Evolutionary conservation across 2,113 vertebrate species (phyloP).

Genomic region (Paradoxurus hermaphroditus): DNA sequence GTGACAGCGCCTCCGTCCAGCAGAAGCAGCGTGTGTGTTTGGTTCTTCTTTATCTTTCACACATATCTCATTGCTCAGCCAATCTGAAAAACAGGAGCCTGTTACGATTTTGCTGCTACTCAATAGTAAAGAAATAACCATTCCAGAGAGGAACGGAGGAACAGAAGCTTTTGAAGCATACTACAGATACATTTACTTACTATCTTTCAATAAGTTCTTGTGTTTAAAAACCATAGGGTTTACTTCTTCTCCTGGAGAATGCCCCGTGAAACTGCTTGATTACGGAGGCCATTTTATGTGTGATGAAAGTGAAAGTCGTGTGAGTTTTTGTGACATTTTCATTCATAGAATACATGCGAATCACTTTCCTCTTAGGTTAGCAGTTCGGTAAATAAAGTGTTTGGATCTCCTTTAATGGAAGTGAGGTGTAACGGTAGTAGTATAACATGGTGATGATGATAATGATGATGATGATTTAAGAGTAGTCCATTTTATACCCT

Average conservation of each 20-base stretch:
- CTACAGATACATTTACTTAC: background rate
- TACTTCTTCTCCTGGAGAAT: background rate
- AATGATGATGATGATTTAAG: background rate
- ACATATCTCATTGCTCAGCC: background rate
- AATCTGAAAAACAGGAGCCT: background rate
- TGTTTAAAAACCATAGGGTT: background rate
- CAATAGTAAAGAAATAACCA: background rate
- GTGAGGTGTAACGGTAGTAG: background rate
- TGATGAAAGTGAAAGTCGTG: background rate
- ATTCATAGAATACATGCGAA: background rate
- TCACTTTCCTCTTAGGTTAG: background rate
- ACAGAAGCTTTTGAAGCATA: background rate
- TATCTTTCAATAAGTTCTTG: background rate
- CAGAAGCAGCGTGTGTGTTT: background rate
- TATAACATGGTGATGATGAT: background rate
- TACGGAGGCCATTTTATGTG: background rate
- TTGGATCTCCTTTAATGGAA: background rate
- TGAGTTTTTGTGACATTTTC: background rate
- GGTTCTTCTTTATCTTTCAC: background rate
- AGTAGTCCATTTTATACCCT: background rate
- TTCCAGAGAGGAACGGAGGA: background rate
- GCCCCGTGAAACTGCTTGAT: background rate
- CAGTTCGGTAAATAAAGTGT: background rate
- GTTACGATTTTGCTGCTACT: background rate
- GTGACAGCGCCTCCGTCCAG: background rate